Conservation (phyloP, 2,113 vertebrate species). For the Accipiter virgatus region DNA sequence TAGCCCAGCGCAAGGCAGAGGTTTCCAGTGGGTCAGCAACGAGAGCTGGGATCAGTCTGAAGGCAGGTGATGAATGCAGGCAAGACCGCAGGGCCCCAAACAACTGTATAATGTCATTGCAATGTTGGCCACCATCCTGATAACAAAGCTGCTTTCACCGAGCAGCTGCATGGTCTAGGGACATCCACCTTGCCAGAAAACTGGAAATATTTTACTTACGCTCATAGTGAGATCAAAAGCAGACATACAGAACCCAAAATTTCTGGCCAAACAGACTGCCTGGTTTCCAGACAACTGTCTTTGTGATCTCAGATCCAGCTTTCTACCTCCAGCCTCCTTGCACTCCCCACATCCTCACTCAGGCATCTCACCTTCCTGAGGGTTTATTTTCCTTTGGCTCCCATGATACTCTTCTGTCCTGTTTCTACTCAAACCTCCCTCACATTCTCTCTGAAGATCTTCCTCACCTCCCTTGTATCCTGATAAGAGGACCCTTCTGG, state of each 20-base stretch:
- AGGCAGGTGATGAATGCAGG: slow-evolving; percentile 39
- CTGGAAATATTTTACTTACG: slow-evolving; percentile 40
- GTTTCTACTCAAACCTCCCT: background rate
- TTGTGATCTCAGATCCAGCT: background rate
- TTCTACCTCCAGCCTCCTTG: background rate
- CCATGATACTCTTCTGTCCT: background rate
- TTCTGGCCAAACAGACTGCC: background rate
- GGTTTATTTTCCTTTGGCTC: background rate
- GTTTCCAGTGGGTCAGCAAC: background rate
- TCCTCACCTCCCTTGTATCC: background rate
- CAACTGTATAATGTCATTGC: slow-evolving; percentile 39
- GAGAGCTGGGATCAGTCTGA: background rate
- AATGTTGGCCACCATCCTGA: slow-evolving; percentile 33
- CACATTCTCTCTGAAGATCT: background rate
- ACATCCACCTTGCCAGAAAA: slow-evolving; percentile 41
- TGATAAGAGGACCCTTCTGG: background rate
- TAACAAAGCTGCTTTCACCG: slow-evolving; percentile 19
- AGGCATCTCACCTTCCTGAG: background rate
- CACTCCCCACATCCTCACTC: background rate
- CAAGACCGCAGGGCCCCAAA: background rate
- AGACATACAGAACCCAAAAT: background rate
- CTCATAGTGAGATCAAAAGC: slow-evolving; percentile 47
- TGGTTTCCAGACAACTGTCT: slow-evolving; percentile 38
- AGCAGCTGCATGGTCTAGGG: slow-evolving; percentile 45
- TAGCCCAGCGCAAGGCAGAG: background rate